A percentile compares a stretch with the other conserved stretches of the same genome.
phyloP scores from a whole-genome alignment of 2,797 vertebrate species.

The Carcharodon carcharias region DNA sequence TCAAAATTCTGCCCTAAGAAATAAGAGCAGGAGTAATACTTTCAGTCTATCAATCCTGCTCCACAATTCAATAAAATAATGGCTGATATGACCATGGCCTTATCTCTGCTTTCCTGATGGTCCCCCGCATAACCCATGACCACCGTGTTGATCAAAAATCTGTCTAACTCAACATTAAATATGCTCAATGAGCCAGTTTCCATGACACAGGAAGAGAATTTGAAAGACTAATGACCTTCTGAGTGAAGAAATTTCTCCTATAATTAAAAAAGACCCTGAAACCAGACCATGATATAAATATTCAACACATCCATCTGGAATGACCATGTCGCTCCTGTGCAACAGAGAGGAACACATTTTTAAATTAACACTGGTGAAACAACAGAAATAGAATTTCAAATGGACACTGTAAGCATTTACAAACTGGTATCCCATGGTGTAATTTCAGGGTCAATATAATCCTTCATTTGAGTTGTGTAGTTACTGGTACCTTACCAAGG shows the following conservation, averaged over 20 bases:
- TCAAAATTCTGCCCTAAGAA: not conserved
- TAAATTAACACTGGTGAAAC: not conserved
- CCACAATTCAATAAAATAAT: not conserved
- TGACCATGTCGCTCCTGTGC: too few relatives aligned
- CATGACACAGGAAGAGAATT: not conserved
- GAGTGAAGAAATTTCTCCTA: not conserved
- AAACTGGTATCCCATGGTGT: not conserved
- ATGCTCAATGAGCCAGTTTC: not conserved
- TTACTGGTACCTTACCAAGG: not conserved
- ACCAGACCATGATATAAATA: not conserved
- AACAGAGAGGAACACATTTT: not conserved
- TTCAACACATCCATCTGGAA: not conserved
- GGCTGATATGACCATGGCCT: not conserved
- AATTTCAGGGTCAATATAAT: not conserved
- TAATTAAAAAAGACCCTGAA: not conserved
- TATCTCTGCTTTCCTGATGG: not conserved
- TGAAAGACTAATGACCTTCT: too few relatives aligned
- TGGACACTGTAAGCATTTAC: not conserved
- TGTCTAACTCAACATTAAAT: not conserved
- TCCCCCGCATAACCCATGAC: not conserved
- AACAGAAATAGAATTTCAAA: not conserved
- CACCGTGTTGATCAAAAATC: not conserved
- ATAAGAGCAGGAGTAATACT: not conserved
- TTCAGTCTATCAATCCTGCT: not conserved
- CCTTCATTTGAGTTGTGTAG: not conserved